Conservation (phyloP, 92 coral and sea anemone species). For the Hydrozoanthus gracilis region DNA sequence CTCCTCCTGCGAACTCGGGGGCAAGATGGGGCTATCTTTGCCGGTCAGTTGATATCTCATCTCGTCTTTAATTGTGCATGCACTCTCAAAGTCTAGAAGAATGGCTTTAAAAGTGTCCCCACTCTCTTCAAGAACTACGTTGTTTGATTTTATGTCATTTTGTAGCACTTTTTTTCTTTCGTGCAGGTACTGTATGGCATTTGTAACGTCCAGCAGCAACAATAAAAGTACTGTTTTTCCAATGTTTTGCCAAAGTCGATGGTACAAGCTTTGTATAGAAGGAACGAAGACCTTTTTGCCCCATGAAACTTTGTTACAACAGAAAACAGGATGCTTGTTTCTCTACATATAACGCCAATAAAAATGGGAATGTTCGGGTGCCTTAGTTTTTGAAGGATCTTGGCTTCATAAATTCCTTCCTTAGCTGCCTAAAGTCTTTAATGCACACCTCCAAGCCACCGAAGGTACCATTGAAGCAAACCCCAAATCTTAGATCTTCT, state of each 20-base stretch:
- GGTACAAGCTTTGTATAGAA: not conserved
- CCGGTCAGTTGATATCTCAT: not conserved
- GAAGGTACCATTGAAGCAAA: not conserved
- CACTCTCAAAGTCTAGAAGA: conserved; percentile 10
- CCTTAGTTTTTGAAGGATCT: too few species aligned
- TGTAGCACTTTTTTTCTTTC: conserved; percentile 1
- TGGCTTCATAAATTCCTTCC: too few species aligned
- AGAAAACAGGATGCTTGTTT: too few species aligned
- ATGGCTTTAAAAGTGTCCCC: not conserved
- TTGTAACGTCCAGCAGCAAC: not conserved
- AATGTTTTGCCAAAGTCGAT: not conserved
- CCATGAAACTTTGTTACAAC: too few species aligned
- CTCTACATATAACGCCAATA: too few species aligned
- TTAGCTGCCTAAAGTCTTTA: too few species aligned
- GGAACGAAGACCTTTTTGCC: too few species aligned
- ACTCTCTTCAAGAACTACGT: not conserved
- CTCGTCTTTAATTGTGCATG: not conserved
- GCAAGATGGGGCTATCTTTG: conserved; percentile 29
- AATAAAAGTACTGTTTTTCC: not conserved
- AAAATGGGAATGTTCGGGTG: too few species aligned
- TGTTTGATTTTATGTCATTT: conserved; percentile 4
- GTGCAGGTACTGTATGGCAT: not conserved
- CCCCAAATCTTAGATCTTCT: not conserved
- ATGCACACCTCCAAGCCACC: not conserved
- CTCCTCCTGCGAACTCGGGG: conserved; percentile 1